Evolutionary conservation across 2,888 invertebrate genomes (phyloP), one percentile per base, ranked within the genome.

Genomic region (Acanthacorydalis orientalis): DNA sequence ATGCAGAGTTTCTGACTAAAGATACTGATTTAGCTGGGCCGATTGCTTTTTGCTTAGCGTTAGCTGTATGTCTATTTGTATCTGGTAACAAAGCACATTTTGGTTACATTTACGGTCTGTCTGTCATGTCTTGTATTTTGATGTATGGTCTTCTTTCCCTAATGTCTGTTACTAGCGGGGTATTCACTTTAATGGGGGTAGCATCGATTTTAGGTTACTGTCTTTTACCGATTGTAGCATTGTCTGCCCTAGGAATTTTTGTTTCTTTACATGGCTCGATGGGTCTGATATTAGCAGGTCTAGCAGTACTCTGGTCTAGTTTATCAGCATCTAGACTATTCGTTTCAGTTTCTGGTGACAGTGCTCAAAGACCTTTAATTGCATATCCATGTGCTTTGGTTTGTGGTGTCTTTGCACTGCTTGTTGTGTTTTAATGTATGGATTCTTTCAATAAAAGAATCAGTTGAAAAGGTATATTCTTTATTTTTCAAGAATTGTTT

Each of bases 11-110:
- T 54, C 70, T 87, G 48, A 70, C 83, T 35, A 76, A 82, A 63
- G 86, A 88, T 59, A 84, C 90, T 8, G 95, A 95, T 65, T 73
- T 95, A 54, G 92, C 92, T 14, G 95, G 95, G 0, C 95, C 95
- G 1, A 75, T 93, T 48, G 83, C 83, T 23, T 93, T 93, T 67
- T 92, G 91, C 64, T 68, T 95, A 52, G 68, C 76, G 23, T 62
- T 82, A 46, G 80, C 80, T 9, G 69, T 75, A 7, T 78, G 77
- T 56, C 62, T 83, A 16, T 76, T 83, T 52, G 62, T 83, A 11
- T 75, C 83, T 46, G 83, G 83, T 0, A 85, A 83, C 46, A 85
- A 84, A 64, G 79, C 86, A 32, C 85, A 89, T 55, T 92, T 93
- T 68, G 89, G 92, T 46, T 93, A 90, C 69, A 89, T 95, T 50